Conservation (phyloP, 2,113 vertebrate genomes). For the human (Homo sapiens) region GRCh38 chr3:131713501-131714000, state of each 20-base stretch:
- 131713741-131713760: neutral
- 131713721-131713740: neutral
- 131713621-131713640: neutral
- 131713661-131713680: rapidly evolving
- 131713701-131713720: neutral
- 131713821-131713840: neutral
- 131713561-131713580: neutral
- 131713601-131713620: neutral
- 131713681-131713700: neutral
- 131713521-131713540: neutral
- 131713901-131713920: neutral
- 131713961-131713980: neutral
- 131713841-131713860: no score
- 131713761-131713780: neutral
- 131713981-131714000: neutral
- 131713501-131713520: neutral
- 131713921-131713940: neutral
- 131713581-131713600: neutral
- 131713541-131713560: neutral
- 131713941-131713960: neutral
- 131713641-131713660: neutral
- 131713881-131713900: neutral
- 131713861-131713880: neutral
- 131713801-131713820: neutral
- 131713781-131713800: neutral